These are phyloP conservation scores for Athalia rosae DNA, from an alignment of 2,888 invertebrate species.

Conservation along the genomic window DNA sequence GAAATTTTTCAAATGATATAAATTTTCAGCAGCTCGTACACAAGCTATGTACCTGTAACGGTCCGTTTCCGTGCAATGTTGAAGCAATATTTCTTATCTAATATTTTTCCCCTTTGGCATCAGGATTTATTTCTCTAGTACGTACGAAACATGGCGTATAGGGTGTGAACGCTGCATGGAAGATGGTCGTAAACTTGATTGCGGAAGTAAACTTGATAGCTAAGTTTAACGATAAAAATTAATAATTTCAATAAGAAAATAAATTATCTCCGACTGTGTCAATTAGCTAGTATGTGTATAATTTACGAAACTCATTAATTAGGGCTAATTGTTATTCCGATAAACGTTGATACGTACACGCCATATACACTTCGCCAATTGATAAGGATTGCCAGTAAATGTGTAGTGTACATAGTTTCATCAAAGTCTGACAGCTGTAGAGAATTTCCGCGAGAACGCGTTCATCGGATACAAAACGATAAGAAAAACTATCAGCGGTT, in stretches of 20 bases:
- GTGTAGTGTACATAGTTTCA: slow-evolving; percentile 7
- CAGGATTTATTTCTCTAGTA: slow-evolving; percentile 10
- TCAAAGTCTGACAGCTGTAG: neutral
- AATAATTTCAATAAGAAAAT: neutral
- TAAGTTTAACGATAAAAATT: slow-evolving; percentile 2
- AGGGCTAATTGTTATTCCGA: slow-evolving; percentile 57
- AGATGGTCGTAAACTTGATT: slow-evolving; percentile 13
- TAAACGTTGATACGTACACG: neutral
- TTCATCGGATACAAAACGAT: too few species aligned
- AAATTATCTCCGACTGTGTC: neutral
- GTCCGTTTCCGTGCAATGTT: too few species aligned
- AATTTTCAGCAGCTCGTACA: too few species aligned
- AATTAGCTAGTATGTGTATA: slow-evolving; percentile 6
- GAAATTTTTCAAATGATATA: too few species aligned
- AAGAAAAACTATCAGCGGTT: too few species aligned
- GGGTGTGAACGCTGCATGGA: neutral
- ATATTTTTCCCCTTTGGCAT: too few species aligned
- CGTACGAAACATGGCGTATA: neutral
- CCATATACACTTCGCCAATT: neutral
- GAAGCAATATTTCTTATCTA: too few species aligned
- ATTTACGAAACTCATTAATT: slow-evolving; percentile 52
- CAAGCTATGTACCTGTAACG: too few species aligned
- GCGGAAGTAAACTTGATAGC: neutral
- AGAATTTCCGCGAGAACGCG: too few species aligned
- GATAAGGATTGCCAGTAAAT: neutral